phyloP scores from a whole-genome alignment of 2,797 vertebrate species.

The Gymnopithys bicolor region DNA sequence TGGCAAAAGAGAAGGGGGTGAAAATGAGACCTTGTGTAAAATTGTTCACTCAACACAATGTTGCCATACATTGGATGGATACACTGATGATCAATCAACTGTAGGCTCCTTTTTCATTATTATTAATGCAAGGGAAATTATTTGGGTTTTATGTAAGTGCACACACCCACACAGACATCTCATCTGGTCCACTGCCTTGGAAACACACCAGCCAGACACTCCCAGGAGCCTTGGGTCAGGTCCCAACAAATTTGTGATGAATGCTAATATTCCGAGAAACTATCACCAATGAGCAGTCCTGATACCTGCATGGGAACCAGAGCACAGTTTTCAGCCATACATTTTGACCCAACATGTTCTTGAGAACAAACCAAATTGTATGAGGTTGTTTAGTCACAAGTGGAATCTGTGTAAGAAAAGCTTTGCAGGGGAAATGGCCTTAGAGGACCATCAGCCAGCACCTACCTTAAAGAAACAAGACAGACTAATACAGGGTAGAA shows the following conservation, averaged over 20 bases:
- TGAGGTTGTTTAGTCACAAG: not conserved
- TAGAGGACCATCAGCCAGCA: not conserved
- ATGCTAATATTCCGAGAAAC: not conserved
- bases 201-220: not conserved
- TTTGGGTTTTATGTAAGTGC: not conserved
- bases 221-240: not conserved
- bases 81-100: not conserved
- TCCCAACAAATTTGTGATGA: not conserved
- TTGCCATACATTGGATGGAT: not conserved
- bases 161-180: not conserved
- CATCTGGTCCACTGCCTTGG: not conserved
- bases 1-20: not conserved
- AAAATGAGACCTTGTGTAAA: not conserved
- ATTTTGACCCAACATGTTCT: not conserved
- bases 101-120: not conserved
- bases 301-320: not conserved
- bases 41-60: not conserved
- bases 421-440: not conserved
- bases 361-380: accelerated
- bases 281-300: not conserved
- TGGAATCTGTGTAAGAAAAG: not conserved
- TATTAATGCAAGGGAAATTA: not conserved
- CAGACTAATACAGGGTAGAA: not conserved
- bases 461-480: not conserved
- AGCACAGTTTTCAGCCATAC: not conserved